Evolutionary conservation across 2,888 invertebrate genomes (phyloP), one percentile per base, ranked within the genome.

Genomic region (Muschampia plurimacula): DNA sequence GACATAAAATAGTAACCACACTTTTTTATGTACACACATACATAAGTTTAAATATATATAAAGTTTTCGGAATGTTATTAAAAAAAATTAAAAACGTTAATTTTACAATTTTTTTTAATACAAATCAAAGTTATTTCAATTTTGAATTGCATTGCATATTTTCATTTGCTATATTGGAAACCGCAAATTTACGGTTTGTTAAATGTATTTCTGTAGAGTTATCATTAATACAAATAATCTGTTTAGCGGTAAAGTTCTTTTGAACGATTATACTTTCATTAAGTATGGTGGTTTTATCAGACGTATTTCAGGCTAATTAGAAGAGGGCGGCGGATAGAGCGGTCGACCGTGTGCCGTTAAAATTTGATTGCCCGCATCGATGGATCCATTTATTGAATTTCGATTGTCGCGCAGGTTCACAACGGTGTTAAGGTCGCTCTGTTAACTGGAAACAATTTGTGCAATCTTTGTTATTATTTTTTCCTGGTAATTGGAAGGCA

Each of bases 301-400:
- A 41, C 12, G 46, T 46, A 49, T 71, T 65, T 46, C 15, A 36
- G 36, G 44, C 32, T 63, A 36, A 55, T 44, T 39, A 46, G 36
- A 67, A 41, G 28, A 67, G 71, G 36, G 67, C 39, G 57, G 15
- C n/a, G 15, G 63, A 70, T 72, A 64, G 49, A 63, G 52, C 49
- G 64, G 12, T 7, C 32, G 55, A 69, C 60, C 46, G 64, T 62
- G 52, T 65, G 72, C 66, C 77, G 77, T 76, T 78, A 76, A 76
- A 85, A 84, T 84, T 81, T 82, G 84, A 88, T 82, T 84, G 80
- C 90, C 91, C 92, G 92, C 90, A 91, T 92, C 86, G 87, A 80
- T 86, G 84, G 81, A 82, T 87, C 81, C 83, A 75, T 78, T 76
- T 82, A 79, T 81, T 80, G 80, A 79, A 83, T 77, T 80, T 82